phyloP scores from a whole-genome alignment of 2,888 invertebrate genomes.

The Cephus rjabovi region DNA sequence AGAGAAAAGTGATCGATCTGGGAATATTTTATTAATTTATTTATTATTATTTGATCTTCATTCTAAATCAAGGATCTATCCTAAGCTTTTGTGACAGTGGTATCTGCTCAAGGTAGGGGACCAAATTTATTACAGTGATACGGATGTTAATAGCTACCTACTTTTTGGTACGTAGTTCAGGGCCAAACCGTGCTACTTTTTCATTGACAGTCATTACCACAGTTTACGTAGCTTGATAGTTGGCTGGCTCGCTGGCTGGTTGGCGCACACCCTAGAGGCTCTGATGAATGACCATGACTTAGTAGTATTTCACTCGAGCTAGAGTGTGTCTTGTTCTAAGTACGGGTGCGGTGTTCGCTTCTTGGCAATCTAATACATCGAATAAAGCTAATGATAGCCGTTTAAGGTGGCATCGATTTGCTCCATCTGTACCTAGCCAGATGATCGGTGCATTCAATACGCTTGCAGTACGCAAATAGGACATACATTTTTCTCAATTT shows the following conservation, averaged over 20 bases:
- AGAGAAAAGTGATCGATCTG: background rate
- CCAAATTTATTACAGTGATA: background rate
- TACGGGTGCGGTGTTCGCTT: background rate
- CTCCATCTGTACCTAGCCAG: background rate
- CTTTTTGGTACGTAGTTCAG: background rate
- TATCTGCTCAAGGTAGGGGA: background rate
- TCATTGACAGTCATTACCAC: background rate
- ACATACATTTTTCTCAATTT: background rate
- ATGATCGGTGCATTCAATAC: background rate
- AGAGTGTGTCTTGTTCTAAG: background rate
- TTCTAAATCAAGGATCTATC: background rate
- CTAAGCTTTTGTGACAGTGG: background rate
- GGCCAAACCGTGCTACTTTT: background rate
- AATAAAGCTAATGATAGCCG: background rate
- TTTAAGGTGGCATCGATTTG: background rate
- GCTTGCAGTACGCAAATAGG: background rate
- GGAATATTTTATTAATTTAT: background rate
- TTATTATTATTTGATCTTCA: background rate
- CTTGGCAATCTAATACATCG: background rate
- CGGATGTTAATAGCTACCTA: background rate
- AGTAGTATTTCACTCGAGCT: constrained; percentile 40
- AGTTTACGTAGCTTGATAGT: background rate
- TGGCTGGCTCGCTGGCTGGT: background rate
- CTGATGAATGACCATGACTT: constrained; percentile 43
- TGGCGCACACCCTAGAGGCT: constrained; percentile 38